These are phyloP conservation scores for Noctilio leporinus DNA, from an alignment of 2,113 vertebrate genomes.

Conservation along the genomic window DNA sequence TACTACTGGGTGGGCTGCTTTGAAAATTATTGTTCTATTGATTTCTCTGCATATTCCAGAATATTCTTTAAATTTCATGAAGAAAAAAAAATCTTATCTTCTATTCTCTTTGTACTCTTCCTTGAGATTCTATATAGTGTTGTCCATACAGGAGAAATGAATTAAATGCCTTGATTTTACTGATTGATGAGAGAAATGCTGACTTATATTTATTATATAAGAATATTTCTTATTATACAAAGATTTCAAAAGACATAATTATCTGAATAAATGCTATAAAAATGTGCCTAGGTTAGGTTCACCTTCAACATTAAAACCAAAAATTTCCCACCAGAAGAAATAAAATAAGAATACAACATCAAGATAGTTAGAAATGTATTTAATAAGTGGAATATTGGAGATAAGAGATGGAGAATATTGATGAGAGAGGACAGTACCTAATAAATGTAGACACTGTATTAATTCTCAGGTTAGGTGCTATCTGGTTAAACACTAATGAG, in stretches of 20 bases:
- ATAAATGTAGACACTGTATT: neutral
- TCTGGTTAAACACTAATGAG: neutral
- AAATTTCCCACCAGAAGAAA: neutral
- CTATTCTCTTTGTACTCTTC: neutral
- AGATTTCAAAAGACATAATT: neutral
- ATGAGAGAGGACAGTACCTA: neutral
- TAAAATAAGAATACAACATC: neutral
- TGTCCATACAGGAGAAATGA: neutral
- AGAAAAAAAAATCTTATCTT: neutral
- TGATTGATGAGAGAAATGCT: slow-evolving; percentile 9
- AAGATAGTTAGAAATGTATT: neutral
- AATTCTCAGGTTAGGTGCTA: neutral
- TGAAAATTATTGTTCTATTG: neutral
- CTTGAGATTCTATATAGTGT: neutral
- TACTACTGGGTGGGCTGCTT: neutral
- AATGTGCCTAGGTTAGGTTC: neutral
- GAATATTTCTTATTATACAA: neutral
- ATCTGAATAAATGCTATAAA: slow-evolving; percentile 13
- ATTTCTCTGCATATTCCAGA: neutral
- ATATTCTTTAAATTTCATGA: neutral
- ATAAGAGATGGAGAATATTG: neutral
- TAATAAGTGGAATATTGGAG: neutral
- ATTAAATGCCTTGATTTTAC: neutral
- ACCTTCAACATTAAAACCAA: neutral
- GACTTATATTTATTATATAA: slow-evolving; percentile 4